Base-by-base conservation (phyloP, 2,888 invertebrate genomes). In the Drosophila limbata region DNA sequence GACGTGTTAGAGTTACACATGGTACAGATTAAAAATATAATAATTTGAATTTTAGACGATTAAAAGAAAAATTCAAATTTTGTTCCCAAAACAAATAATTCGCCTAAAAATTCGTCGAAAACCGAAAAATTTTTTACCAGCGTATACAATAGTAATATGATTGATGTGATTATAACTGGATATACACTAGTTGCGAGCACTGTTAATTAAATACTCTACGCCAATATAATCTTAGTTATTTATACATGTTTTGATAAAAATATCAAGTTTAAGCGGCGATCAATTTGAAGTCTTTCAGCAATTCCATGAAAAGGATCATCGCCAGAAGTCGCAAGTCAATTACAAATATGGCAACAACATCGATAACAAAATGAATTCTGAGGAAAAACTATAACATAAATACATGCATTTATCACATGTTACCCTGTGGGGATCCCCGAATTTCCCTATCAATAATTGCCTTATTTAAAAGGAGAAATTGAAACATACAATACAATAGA, bases 251-350 rank as follows among this genome's bases (percentile, higher is more conserved):
- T 17, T 40, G 4, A 40, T 40, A 17, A 17, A 40, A 17, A 33
- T 33, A 17, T 31, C 5, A 17, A 19, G 4, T 33, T 28, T 5
- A 47, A 47, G 4, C 15, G 10, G 5, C 42, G n/a, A 56, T 44
- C 28, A 11, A 56, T 56, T 45, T 37, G 47, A 47, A 47, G 15
- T 13, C 11, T 15, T 11, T n/a, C 5, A 15, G 11, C n/a, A n/a
- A 35, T 56, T 37, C 13, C 3, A 11, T 17, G 25, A 10, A 44
- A 44, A 21, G 11, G 33, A 9, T 28, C 10, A 25, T 37, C 15
- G n/a, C n/a, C 8, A 56, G n/a, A 33, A 44, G 53, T 40, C 31
- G 11, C 17, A 53, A 55, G 45, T 56, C 21, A 56, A 35, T 25
- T 25, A 45, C 4, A 15, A 35, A 21, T 6, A n/a, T 45, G 6